Evolutionary conservation across 2,797 vertebrate species (phyloP), one percentile per base, ranked within the genome.

Genomic region (Aulostomus chinensis): DNA sequence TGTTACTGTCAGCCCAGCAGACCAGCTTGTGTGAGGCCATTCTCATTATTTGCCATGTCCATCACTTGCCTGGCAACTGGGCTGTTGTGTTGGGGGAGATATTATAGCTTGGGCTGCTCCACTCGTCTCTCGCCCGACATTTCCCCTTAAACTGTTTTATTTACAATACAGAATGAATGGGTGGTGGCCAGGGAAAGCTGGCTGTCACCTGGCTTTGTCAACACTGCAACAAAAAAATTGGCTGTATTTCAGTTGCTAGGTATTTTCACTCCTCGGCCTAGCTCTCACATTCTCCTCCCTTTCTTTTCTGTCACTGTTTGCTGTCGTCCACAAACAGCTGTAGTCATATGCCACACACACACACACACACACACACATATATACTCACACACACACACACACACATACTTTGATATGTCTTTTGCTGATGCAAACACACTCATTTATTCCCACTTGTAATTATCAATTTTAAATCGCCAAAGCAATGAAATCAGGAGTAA

Each of bases 11-110:
- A 86, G 58, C 62, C 55, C 61, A 31, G 51, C 60, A 15, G 57
- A 85, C 78, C 84, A 88, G 86, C 84, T 84, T 76, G 78, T 73
- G 69, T 52, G 68, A 78, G 88, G 88, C 78, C 87, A 86, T 76
- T 67, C 62, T 69, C 85, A 87, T 89, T 89, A 89, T 58, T 59
- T 48, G 24, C 78, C 76, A 51, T 30, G 79, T 88, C 87, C 32
- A 58, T 90, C 86, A 89, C 70, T 50, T 40, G 49, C 67, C 47
- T 55, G 66, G 65, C 58, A 66, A 73, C 63, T 20, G 50, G 64
- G 69, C 50, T 16, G 29, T 50, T 11, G 50, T 54, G 21, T 45
- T 9, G 14, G 47, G 18, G 31, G 45, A 16, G 64, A 62, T 71
- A 74, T 77, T 76, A 60, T 59, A 79, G 64, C 60, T 9, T 4